Base-by-base conservation (phyloP, 2,888 invertebrate genomes). In the Pterobdella sp. region DNA sequence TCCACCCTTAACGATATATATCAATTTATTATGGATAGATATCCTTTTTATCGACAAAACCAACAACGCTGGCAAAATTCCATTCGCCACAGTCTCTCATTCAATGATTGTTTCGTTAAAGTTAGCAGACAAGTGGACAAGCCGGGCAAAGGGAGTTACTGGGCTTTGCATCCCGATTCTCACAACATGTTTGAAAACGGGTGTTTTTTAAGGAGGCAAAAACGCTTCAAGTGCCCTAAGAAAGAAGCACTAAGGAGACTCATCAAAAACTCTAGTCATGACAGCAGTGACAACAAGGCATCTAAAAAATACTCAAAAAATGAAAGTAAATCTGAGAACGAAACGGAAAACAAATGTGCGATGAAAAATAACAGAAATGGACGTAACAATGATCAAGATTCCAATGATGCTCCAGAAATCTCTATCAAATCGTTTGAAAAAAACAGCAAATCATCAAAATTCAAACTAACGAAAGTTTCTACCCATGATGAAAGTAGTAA, bases 161-260 rank as follows among this genome's bases (percentile, higher is more conserved):
- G 97, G 98, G 93, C 96, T 35, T 87, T 98, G 75, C 97, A 98
- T 81, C 95, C 95, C 0, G 94, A 96, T 79, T 94, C 95, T 76
- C 96, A 96, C 0, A 97, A 98, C 84, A 98, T 98, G 97, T 98
- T 98, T 83, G 97, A 98, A 84, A 98, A 98, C 83, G 98, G 97
- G 1, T 98, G 97, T 84, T 98, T 94, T 82, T 86, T 98, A 78
- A 87, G 97, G 49, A 88, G 98, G 0, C 97, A 97, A 85, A 98
- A 98, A 84, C 88, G 98, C 60, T 98, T 98, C 86, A 98, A 98
- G 66, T 75, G 75, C 31, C 65, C 70, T 10, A 68, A 72, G 66
- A 75, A 75, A 66, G 75, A 75, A 49, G 70, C 63, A 3, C 34
- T 73, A 49, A 63, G 75, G 32, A 72, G 73, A 66, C 64, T 52